Conservation (phyloP, 2,113 vertebrate genomes). For the Lathamus discolor region DNA sequence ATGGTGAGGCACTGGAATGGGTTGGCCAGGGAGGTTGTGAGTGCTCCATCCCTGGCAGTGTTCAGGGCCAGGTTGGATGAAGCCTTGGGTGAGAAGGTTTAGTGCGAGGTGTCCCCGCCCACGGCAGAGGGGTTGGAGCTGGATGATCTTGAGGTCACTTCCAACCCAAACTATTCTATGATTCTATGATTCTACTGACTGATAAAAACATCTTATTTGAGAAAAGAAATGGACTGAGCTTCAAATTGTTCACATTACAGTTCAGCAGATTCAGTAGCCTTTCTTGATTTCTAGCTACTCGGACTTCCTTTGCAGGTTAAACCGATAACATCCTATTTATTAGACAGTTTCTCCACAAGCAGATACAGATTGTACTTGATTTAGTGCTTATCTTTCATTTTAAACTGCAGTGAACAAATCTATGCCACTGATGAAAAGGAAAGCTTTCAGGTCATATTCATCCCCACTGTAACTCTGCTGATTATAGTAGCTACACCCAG, state of each 20-base stretch:
- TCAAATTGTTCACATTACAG: background rate
- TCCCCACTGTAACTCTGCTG: background rate
- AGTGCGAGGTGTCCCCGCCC: too few relatives aligned
- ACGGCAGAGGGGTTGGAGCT: too few relatives aligned
- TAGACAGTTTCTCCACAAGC: background rate
- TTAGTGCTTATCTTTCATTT: slow-evolving; percentile 8
- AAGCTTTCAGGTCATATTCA: background rate
- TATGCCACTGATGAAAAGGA: background rate
- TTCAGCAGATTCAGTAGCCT: background rate
- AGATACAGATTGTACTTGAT: background rate
- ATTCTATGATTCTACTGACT: too few relatives aligned
- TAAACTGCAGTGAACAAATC: background rate
- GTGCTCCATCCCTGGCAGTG: too few relatives aligned
- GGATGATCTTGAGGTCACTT: too few relatives aligned
- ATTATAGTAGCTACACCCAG: background rate
- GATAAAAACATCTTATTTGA: background rate
- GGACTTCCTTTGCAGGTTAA: background rate
- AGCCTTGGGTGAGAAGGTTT: too few relatives aligned
- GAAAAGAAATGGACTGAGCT: background rate
- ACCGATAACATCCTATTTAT: background rate
- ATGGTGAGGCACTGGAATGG: too few relatives aligned
- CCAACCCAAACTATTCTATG: too few relatives aligned
- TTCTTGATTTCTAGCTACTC: background rate
- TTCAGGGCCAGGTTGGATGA: too few relatives aligned
- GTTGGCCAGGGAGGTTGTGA: too few relatives aligned